Evolutionary conservation across 2,888 invertebrate species (phyloP).

Genomic region (Hartigia nigra): DNA sequence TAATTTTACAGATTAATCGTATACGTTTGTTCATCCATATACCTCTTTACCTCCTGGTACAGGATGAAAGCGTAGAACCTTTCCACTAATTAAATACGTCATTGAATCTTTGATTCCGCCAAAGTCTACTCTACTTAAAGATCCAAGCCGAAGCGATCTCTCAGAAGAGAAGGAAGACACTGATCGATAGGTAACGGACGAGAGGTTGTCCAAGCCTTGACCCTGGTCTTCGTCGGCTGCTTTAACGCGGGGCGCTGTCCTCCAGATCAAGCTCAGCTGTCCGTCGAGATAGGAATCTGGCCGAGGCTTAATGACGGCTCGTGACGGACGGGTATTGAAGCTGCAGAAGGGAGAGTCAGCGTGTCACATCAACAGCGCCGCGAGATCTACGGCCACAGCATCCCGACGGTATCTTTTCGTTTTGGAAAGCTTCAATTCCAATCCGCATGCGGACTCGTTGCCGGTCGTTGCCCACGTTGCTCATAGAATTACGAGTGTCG

Average conservation of each 20-base stretch:
- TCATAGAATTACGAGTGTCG: neutral
- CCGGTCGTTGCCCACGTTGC: neutral
- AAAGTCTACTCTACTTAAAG: conserved; percentile 15
- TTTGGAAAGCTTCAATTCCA: conserved; percentile 46
- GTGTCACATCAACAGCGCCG: conserved; percentile 43
- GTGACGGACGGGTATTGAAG: conserved; percentile 56
- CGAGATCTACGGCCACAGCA: conserved; percentile 58
- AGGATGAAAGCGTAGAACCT: neutral
- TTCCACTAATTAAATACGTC: conserved; percentile 54
- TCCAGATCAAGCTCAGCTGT: conserved; percentile 45
- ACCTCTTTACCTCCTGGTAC: neutral
- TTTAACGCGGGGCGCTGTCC: conserved; percentile 43
- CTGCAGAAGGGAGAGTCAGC: conserved; percentile 36
- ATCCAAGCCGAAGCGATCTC: neutral
- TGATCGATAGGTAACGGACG: conserved; percentile 58
- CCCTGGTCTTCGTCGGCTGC: conserved; percentile 47
- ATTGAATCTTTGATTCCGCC: conserved; percentile 40
- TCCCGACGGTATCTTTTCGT: conserved; percentile 50
- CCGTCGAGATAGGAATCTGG: conserved; percentile 58
- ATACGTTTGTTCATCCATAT: neutral
- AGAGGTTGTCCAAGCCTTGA: conserved; percentile 54
- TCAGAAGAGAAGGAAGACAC: conserved; percentile 35
- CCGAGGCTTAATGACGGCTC: conserved; percentile 60
- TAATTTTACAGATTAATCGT: neutral
- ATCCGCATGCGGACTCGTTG: conserved; percentile 22